phyloP scores from a whole-genome alignment of 2,113 vertebrate genomes.

The Cebus imitator region DNA sequence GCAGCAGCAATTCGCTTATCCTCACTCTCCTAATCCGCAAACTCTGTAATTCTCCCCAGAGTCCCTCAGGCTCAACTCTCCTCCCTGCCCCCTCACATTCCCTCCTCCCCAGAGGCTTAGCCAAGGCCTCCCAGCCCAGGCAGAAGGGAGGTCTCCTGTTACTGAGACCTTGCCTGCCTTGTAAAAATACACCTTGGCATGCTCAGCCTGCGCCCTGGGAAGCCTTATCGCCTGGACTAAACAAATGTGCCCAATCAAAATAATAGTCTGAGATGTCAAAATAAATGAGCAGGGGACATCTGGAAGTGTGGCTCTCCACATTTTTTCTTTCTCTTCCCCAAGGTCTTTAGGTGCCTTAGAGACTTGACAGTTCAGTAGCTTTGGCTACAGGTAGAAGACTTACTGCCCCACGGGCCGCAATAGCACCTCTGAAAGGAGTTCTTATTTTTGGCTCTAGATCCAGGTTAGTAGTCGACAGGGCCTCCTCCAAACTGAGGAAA shows the following conservation, averaged over 20 bases:
- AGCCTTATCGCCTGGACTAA: slow-evolving; percentile 64
- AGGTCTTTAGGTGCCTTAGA: background rate
- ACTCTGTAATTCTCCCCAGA: slow-evolving; percentile 65
- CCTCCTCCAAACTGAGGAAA: background rate
- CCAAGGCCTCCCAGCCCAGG: background rate
- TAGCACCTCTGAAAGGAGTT: background rate
- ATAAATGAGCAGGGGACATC: slow-evolving; percentile 55
- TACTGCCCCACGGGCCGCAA: background rate
- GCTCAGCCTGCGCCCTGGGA: slow-evolving; percentile 43
- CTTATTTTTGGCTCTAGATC: background rate
- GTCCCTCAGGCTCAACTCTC: slow-evolving; percentile 27
- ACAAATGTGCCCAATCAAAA: slow-evolving; percentile 69
- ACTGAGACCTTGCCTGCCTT: slow-evolving; percentile 8
- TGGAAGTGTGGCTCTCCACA: background rate
- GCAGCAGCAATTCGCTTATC: slow-evolving; percentile 62
- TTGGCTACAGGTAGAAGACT: background rate
- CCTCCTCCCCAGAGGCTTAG: background rate
- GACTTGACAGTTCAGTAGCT: background rate
- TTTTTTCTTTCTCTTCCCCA: background rate
- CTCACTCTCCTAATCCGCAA: slow-evolving; percentile 71
- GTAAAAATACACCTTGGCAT: slow-evolving; percentile 59
- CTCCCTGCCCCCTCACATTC: background rate
- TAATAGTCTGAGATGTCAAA: slow-evolving; percentile 64
- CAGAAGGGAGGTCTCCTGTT: slow-evolving; percentile 10
- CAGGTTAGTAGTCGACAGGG: background rate